Percentiles rank a stretch among this genome's conserved stretches.
These are phyloP conservation scores for Tapera naevia DNA, from an alignment of 2,797 vertebrate species.

Conservation along the genomic window DNA sequence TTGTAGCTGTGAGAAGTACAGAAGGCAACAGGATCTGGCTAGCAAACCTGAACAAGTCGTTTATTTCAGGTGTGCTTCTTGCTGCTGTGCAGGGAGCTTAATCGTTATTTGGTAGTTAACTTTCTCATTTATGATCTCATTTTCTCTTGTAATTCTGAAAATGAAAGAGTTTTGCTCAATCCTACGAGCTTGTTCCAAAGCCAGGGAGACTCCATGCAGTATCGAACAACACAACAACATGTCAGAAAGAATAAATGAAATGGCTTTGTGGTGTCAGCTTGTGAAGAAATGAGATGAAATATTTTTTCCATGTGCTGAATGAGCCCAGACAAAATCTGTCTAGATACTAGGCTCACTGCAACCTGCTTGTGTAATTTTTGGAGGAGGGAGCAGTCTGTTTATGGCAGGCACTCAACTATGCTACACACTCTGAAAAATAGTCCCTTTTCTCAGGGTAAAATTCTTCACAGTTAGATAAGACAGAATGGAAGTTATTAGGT, in stretches of 20 bases:
- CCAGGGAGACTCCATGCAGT: not conserved
- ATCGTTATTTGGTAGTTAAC: not conserved
- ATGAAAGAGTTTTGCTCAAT: not conserved
- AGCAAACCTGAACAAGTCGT: not conserved
- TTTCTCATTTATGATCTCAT: constrained; percentile 1
- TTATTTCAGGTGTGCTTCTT: not conserved
- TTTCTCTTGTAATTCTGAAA: not conserved
- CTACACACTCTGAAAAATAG: constrained; percentile 17
- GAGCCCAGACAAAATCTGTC: constrained; percentile 37
- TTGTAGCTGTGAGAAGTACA: not conserved
- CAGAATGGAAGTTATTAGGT: not conserved
- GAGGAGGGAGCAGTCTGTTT: not conserved
- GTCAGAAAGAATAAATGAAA: constrained; percentile 43
- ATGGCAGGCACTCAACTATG: constrained; percentile 33
- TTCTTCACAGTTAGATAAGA: constrained; percentile 18
- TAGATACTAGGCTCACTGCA: not conserved
- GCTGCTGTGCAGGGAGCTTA: not conserved
- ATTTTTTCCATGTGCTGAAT: constrained; percentile 38
- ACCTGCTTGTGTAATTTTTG: constrained; percentile 20
- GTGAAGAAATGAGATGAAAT: constrained; percentile 29
- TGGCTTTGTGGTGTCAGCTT: constrained; percentile 13
- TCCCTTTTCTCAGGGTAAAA: constrained; percentile 41
- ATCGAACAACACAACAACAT: not conserved
- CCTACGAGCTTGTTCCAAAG: not conserved
- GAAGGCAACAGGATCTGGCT: not conserved